A percentile compares a stretch with the other conserved stretches of the same genome.
Conservation (phyloP, 2,797 vertebrate genomes). For the Discoglossus pictus region DNA sequence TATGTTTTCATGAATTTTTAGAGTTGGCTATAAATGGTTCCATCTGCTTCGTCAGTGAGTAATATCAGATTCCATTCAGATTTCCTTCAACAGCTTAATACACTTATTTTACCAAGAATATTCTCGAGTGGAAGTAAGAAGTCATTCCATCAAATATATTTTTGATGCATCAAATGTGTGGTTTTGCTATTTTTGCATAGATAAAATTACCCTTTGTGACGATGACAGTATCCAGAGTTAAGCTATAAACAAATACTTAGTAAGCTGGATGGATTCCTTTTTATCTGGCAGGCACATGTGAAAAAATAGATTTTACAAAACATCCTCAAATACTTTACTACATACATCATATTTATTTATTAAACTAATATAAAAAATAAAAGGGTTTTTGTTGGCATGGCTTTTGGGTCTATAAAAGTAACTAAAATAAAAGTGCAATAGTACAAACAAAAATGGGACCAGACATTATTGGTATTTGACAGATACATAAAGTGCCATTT, state of each 20-base stretch:
- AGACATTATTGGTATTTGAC: too few species aligned
- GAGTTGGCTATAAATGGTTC: constrained; percentile 37
- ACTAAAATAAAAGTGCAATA: too few species aligned
- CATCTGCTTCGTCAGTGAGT: constrained; percentile 31
- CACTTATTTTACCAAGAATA: constrained; percentile 42
- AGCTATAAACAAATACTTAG: constrained; percentile 43
- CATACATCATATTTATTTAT: constrained; percentile 37
- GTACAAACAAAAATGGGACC: too few species aligned
- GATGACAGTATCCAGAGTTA: constrained; percentile 36
- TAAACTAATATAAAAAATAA: constrained; percentile 7
- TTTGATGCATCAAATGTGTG: constrained; percentile 37
- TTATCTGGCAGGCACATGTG: constrained; percentile 50
- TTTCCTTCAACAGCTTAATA: constrained; percentile 26
- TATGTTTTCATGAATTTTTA: constrained; percentile 48
- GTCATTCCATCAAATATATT: constrained; percentile 36
- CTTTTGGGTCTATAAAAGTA: neutral
- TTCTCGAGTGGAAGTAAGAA: constrained; percentile 32
- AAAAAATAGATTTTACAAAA: constrained; percentile 25
- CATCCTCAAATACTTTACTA: constrained; percentile 34
- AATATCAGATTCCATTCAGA: constrained; percentile 37
- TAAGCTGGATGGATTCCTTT: constrained; percentile 32
- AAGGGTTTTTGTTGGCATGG: constrained; percentile 41
- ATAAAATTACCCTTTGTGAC: constrained; percentile 39
- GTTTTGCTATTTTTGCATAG: constrained; percentile 45
- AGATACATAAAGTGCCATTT: too few species aligned